A percentile compares a stretch with the other conserved stretches of the same genome.
Evolutionary conservation across 2,797 vertebrate genomes (phyloP).

Genomic region (Botia almorhae): DNA sequence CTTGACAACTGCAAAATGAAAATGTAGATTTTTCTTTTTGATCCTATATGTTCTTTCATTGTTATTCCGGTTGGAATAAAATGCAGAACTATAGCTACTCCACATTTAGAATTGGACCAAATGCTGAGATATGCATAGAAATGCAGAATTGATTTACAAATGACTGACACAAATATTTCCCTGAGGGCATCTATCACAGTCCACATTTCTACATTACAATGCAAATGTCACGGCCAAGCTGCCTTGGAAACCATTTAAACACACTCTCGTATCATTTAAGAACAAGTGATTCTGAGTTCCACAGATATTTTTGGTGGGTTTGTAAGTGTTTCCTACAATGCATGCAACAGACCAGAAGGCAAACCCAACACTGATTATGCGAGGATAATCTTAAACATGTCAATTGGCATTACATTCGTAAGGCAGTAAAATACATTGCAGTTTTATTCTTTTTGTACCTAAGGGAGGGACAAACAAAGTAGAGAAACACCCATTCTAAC

Average conservation of each 20-base stretch:
- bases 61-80: conserved; percentile 50
- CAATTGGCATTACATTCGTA: neutral
- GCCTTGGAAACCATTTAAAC: conserved; percentile 39
- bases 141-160: conserved; percentile 62
- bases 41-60: conserved; percentile 25
- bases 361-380: conserved; percentile 1
- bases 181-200: conserved; percentile 55
- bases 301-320: neutral
- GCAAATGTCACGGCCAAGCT: conserved; percentile 49
- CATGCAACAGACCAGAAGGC: conserved; percentile 1
- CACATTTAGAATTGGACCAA: conserved; percentile 24
- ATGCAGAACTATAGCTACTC: conserved; percentile 22
- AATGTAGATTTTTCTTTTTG: conserved; percentile 11
- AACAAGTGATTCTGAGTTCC: neutral
- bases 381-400: neutral
- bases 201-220: conserved; percentile 44
- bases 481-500: neutral
- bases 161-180: conserved; percentile 57
- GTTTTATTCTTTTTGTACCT: neutral
- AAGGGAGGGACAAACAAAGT: conserved; percentile 11
- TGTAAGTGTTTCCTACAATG: neutral
- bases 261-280: conserved; percentile 7
- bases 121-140: conserved; percentile 49
- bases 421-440: neutral
- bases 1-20: conserved; percentile 40